Percentiles rank a stretch among this genome's conserved stretches.
phyloP scores from a whole-genome alignment of 1,140 invertebrate species.

The Drosophila ironensis region DNA sequence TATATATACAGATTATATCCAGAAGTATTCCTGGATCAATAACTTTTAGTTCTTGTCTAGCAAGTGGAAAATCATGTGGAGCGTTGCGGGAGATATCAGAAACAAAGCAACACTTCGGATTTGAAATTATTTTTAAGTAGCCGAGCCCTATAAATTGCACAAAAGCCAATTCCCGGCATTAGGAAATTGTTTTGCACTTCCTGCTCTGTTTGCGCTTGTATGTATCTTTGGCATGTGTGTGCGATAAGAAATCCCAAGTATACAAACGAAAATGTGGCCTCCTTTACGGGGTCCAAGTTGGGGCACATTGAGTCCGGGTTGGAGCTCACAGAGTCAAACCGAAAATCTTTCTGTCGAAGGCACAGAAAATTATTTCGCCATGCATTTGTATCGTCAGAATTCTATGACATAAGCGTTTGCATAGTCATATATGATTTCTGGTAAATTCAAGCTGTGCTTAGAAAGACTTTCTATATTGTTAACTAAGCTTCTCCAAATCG shows the following conservation, averaged over 20 bases:
- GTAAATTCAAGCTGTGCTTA: too few relatives aligned
- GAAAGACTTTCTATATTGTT: too few relatives aligned
- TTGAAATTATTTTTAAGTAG: slow-evolving; percentile 71
- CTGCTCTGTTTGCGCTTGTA: not conserved
- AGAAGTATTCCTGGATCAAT: not conserved
- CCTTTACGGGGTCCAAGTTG: slow-evolving; percentile 1
- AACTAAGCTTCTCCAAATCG: too few relatives aligned
- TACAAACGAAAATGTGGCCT: slow-evolving; percentile 35
- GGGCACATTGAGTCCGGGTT: slow-evolving; percentile 13
- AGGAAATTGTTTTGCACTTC: slow-evolving; percentile 66
- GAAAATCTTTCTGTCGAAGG: not conserved
- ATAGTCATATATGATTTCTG: too few relatives aligned
- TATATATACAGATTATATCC: too few relatives aligned
- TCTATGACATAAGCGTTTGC: too few relatives aligned
- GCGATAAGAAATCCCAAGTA: slow-evolving; percentile 39
- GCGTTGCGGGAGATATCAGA: slow-evolving; percentile 22
- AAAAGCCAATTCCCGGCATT: slow-evolving; percentile 64
- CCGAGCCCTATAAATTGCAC: slow-evolving; percentile 65
- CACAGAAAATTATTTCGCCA: slow-evolving; percentile 3
- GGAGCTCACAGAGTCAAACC: not conserved
- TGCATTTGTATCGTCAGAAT: too few relatives aligned
- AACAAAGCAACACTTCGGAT: slow-evolving; percentile 44
- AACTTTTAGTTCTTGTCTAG: not conserved
- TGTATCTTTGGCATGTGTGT: slow-evolving; percentile 6
- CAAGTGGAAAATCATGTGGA: slow-evolving; percentile 14